Conservation (phyloP, 2,888 invertebrate species). For the Octonoba sinensis region DNA sequence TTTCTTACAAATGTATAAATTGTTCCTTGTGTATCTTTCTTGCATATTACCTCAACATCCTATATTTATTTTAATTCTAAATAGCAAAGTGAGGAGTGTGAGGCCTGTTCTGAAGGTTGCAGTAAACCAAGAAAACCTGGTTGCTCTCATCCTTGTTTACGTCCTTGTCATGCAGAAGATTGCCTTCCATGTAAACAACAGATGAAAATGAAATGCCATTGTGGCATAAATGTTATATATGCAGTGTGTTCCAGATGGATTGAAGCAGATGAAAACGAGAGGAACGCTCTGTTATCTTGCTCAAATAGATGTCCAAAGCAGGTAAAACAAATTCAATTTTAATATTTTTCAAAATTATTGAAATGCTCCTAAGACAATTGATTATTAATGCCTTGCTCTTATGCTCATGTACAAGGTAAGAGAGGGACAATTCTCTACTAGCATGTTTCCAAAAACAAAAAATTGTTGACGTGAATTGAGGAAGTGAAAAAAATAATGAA, state of each 20-base stretch:
- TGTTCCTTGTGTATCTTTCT: background rate
- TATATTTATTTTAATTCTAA: background rate
- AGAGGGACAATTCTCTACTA: no score
- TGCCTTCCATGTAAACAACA: constrained; percentile 83
- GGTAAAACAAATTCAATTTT: constrained; percentile 73
- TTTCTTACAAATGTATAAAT: background rate
- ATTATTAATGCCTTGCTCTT: no score
- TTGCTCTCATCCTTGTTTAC: constrained; percentile 82
- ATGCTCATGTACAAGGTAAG: no score
- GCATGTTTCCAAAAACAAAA: no score
- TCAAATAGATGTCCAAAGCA: constrained; percentile 88
- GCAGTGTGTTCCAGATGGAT: constrained; percentile 81
- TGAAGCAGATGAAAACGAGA: constrained; percentile 71
- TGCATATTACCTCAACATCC: no score
- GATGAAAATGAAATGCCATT: constrained; percentile 84
- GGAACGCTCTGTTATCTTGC: constrained; percentile 76
- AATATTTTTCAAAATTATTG: background rate
- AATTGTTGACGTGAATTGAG: no score
- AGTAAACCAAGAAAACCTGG: constrained; percentile 75
- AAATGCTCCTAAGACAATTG: background rate
- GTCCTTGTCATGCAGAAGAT: constrained; percentile 76
- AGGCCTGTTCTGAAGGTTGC: constrained; percentile 71
- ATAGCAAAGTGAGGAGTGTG: constrained; percentile 69
- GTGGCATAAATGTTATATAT: constrained; percentile 82
- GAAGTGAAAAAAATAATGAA: no score